Evolutionary conservation across 2,797 vertebrate genomes (phyloP).

Genomic region (Coccyzus lansbergi): DNA sequence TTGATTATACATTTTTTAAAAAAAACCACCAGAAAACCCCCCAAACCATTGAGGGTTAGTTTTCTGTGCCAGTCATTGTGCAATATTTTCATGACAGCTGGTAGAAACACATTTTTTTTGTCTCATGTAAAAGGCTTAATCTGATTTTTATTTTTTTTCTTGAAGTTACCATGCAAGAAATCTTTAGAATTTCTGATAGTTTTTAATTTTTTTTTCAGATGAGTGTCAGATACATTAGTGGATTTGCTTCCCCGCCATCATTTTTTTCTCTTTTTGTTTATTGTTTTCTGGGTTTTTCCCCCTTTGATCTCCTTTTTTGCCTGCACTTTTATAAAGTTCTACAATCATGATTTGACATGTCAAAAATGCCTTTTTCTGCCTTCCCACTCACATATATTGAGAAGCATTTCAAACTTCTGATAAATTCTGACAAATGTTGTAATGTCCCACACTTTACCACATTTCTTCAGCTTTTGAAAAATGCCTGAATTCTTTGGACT

Average conservation of each 20-base stretch:
- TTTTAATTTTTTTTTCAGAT: not conserved
- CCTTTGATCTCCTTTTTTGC: not conserved
- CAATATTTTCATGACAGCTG: slow-evolving; percentile 57
- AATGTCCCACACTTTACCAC: not conserved
- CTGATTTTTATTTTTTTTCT: not conserved
- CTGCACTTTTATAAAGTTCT: not conserved
- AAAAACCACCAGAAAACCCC: not conserved
- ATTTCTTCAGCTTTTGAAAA: slow-evolving; percentile 19
- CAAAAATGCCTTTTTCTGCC: slow-evolving; percentile 16
- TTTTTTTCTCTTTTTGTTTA: not conserved
- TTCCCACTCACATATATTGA: not conserved
- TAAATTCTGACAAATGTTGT: slow-evolving; percentile 17
- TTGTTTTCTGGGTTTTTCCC: not conserved
- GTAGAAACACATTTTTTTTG: slow-evolving; percentile 15
- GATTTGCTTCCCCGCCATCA: not conserved
- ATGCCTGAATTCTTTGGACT: not conserved
- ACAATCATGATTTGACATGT: not conserved
- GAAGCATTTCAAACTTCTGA: slow-evolving; percentile 35
- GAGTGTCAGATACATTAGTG: not conserved
- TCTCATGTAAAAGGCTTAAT: not conserved
- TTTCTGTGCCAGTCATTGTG: slow-evolving; percentile 56
- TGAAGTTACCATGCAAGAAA: not conserved
- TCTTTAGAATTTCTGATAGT: not conserved
- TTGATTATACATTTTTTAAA: not conserved
- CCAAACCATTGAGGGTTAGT: not conserved